Conservation (phyloP, 2,888 invertebrate species). For the Chrysolina oricalcia region DNA sequence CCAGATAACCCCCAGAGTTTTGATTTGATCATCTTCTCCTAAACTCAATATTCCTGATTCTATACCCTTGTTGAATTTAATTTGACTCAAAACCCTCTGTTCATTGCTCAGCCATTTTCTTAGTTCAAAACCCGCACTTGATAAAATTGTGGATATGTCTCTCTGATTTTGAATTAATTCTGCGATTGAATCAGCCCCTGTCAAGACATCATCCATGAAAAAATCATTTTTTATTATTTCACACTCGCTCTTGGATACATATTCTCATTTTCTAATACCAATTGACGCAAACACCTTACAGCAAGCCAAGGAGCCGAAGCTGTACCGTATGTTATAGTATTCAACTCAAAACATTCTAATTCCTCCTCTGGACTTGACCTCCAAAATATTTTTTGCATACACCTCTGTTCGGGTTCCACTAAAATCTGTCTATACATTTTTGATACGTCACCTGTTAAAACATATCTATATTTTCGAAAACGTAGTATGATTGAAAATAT, state of each 20-base stretch:
- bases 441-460: constrained; percentile 39
- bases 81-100: constrained; percentile 22
- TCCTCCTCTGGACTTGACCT: constrained; percentile 28
- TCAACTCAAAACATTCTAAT: constrained; percentile 34
- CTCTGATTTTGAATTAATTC: constrained; percentile 45
- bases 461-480: constrained; percentile 31
- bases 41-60: constrained; percentile 35
- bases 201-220: constrained; percentile 52
- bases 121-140: constrained; percentile 47
- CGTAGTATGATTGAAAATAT: constrained; percentile 36
- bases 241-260: constrained; percentile 38
- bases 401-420: constrained; percentile 31
- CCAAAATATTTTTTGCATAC: constrained; percentile 37
- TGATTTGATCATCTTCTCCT: constrained; percentile 44
- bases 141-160: constrained; percentile 46
- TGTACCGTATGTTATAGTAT: constrained; percentile 40
- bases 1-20: constrained; percentile 42
- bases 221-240: constrained; percentile 49
- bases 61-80: constrained; percentile 28
- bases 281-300: not conserved
- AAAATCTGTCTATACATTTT: constrained; percentile 46
- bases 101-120: constrained; percentile 43
- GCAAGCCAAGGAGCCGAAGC: constrained; percentile 30
- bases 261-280: constrained; percentile 27
- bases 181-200: constrained; percentile 39